phyloP scores from a whole-genome alignment of 2,888 invertebrate genomes.

The Mythimna pallens region DNA sequence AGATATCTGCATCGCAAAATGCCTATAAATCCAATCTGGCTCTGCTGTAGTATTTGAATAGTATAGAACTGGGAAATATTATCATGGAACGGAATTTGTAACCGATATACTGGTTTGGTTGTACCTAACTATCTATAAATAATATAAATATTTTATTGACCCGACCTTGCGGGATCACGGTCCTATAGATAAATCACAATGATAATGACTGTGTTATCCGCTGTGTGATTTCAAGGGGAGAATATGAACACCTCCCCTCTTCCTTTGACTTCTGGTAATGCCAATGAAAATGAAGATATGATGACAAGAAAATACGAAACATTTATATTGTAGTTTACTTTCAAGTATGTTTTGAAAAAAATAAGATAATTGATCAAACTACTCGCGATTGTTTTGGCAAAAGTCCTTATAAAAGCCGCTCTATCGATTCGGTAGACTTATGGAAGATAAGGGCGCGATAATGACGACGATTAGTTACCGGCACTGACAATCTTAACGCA shows the following conservation, averaged over 20 bases:
- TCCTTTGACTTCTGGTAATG: background rate
- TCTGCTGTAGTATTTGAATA: background rate
- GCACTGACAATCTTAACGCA: conserved; percentile 48
- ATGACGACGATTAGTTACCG: background rate
- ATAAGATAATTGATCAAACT: background rate
- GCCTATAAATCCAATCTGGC: background rate
- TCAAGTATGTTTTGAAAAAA: background rate
- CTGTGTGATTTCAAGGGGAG: background rate
- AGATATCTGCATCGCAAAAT: background rate
- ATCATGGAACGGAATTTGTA: conserved; percentile 5
- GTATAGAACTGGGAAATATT: background rate
- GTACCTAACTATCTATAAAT: conserved; percentile 2
- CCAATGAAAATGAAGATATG: too few relatives aligned
- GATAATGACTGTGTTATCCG: conserved; percentile 20
- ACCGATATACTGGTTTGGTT: conserved; percentile 3
- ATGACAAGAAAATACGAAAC: background rate
- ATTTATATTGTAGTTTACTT: background rate
- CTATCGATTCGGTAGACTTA: conserved; percentile 4
- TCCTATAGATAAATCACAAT: conserved; percentile 8
- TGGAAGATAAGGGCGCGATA: conserved; percentile 14
- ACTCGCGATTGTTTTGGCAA: conserved; percentile 8
- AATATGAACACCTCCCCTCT: background rate
- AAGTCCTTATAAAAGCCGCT: background rate
- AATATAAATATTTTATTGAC: conserved; percentile 15
- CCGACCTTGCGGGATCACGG: conserved; percentile 31